Conservation (phyloP, 2,888 invertebrate species). For the Idaea aversata region DNA sequence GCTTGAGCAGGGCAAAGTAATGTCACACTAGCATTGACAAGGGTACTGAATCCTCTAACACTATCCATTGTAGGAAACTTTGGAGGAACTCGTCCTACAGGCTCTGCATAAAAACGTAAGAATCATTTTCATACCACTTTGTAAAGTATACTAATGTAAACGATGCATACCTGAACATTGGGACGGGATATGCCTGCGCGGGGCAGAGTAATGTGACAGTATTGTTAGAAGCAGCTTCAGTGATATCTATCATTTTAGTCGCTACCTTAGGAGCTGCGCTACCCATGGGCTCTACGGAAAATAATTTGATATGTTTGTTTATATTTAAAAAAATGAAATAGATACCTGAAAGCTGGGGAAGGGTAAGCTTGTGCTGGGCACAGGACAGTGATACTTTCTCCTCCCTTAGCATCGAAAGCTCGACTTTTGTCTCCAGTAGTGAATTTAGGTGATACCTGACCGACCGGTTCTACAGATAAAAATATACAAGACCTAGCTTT, state of each 20-base stretch:
- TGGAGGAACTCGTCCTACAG: constrained; percentile 82
- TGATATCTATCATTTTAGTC: constrained; percentile 75
- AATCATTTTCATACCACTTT: constrained; percentile 7
- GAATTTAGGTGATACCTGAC: constrained; percentile 84
- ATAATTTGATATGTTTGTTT: constrained; percentile 6
- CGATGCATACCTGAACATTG: constrained; percentile 82
- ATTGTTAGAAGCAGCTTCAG: constrained; percentile 54
- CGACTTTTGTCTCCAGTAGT: constrained; percentile 82
- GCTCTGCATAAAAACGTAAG: constrained; percentile 64
- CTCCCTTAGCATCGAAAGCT: constrained; percentile 80
- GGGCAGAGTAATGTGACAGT: constrained; percentile 80
- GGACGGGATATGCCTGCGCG: constrained; percentile 84
- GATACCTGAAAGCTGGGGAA: constrained; percentile 83
- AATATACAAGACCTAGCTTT: constrained; percentile 17
- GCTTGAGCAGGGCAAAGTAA: constrained; percentile 87
- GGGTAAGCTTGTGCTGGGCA: constrained; percentile 90
- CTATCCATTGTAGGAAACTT: constrained; percentile 88
- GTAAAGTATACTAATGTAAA: constrained; percentile 17
- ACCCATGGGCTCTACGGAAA: constrained; percentile 83
- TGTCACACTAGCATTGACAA: constrained; percentile 78
- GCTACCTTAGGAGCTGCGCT: constrained; percentile 85
- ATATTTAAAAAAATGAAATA: constrained; percentile 18
- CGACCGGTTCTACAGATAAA: constrained; percentile 81
- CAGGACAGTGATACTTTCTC: constrained; percentile 78
- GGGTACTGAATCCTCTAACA: constrained; percentile 76